These are phyloP conservation scores for Sminthurides aquaticus DNA, from an alignment of 2,888 invertebrate genomes.

Conservation along the genomic window DNA sequence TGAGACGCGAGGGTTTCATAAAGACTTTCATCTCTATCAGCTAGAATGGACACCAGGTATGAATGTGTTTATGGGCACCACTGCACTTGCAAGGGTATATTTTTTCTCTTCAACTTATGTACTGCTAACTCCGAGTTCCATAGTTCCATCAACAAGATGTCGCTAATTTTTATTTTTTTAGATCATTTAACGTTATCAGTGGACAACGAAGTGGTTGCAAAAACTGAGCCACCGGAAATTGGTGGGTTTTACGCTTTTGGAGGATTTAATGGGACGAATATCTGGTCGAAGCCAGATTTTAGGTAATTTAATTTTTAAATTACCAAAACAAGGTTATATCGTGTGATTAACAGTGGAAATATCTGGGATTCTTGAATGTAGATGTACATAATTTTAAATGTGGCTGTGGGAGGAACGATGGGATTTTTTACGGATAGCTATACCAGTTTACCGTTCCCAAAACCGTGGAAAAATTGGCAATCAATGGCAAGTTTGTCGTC, in stretches of 20 bases:
- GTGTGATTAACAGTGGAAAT: too few relatives aligned
- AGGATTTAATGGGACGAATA: conserved; percentile 35
- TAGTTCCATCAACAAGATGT: too few relatives aligned
- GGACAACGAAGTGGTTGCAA: conserved; percentile 29
- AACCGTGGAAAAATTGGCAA: conserved; percentile 12
- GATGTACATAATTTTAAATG: conserved; percentile 15
- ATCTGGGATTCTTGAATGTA: too few relatives aligned
- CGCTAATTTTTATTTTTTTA: too few relatives aligned
- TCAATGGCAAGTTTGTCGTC: conserved; percentile 1
- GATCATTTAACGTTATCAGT: background rate
- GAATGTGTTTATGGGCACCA: too few relatives aligned
- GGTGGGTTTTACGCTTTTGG: conserved; percentile 34
- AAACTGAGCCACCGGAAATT: conserved; percentile 30
- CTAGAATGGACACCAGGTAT: conserved; percentile 44
- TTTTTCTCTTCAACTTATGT: too few relatives aligned
- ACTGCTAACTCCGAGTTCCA: too few relatives aligned
- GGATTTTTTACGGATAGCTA: conserved; percentile 3
- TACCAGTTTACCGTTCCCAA: background rate
- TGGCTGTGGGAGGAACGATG: conserved; percentile 7
- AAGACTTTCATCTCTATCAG: conserved; percentile 44
- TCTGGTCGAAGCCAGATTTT: conserved; percentile 41
- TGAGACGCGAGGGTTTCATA: conserved; percentile 36
- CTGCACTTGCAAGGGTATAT: too few relatives aligned
- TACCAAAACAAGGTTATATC: too few relatives aligned
- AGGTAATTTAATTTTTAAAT: too few relatives aligned